phyloP scores from a whole-genome alignment of 2,113 vertebrate genomes.

The Eidolon helvum region DNA sequence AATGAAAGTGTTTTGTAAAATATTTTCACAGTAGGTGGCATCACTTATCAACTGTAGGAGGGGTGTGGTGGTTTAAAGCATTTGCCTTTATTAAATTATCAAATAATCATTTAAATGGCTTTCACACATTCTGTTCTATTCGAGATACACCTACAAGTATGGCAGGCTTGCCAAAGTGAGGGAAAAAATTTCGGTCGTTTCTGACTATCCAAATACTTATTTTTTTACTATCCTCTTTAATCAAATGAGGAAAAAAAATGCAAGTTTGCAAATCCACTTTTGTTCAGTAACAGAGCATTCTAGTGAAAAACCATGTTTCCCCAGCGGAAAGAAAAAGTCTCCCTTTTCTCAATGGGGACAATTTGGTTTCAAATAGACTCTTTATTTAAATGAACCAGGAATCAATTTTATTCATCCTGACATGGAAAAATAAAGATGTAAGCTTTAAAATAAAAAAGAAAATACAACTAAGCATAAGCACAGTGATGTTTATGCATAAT shows the following conservation, averaged over 20 bases:
- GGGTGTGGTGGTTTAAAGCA: constrained; percentile 34
- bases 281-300: background rate
- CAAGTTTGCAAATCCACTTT: constrained; percentile 47
- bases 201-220: background rate
- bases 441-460: constrained; percentile 72
- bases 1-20: constrained; percentile 57
- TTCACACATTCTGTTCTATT: constrained; percentile 65
- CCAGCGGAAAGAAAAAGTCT: constrained; percentile 50
- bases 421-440: constrained; percentile 72
- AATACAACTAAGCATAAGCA: constrained; percentile 68
- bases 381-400: constrained; percentile 73
- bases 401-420: constrained; percentile 76
- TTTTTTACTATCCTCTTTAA: background rate
- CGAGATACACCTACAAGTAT: constrained; percentile 51
- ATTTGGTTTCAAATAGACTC: constrained; percentile 73
- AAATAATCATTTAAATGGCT: constrained; percentile 70
- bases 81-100: constrained; percentile 73
- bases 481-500: constrained; percentile 56
- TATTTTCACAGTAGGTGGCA: constrained; percentile 61
- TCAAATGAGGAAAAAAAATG: background rate
- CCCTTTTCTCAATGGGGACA: constrained; percentile 28
- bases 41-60: constrained; percentile 64
- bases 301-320: constrained; percentile 53
- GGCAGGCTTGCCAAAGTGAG: constrained; percentile 32
- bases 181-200: background rate